A percentile compares a stretch with the other conserved stretches of the same genome.
Conservation (phyloP, 2,113 vertebrate species). For the Ivindomyrus marchei region DNA sequence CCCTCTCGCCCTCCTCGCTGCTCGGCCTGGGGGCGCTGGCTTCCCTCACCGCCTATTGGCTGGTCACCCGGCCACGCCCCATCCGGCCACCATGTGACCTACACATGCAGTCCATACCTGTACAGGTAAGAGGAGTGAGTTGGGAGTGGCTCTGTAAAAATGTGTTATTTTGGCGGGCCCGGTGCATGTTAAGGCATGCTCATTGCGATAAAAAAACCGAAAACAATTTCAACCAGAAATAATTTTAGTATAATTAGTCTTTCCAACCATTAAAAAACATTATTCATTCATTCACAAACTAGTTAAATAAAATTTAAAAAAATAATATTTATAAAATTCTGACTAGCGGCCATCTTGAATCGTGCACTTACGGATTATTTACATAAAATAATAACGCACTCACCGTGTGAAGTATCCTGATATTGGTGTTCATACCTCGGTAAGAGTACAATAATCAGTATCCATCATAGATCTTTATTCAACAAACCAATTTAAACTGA, state of each 20-base stretch:
- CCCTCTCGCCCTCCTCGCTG: conserved; percentile 55
- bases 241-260: neutral
- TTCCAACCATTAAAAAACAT: neutral
- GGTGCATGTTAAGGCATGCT: neutral
- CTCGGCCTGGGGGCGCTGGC: conserved; percentile 63
- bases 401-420: neutral
- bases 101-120: conserved; percentile 57
- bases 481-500: neutral
- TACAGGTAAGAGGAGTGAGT: conserved; percentile 46
- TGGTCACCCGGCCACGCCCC: conserved; percentile 60
- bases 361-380: neutral
- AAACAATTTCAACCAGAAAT: neutral
- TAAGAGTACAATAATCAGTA: neutral
- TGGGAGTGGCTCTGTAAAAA: neutral
- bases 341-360: neutral
- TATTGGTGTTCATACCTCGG: neutral
- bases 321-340: neutral
- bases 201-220: neutral
- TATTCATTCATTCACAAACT: neutral
- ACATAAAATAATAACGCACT: neutral
- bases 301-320: too few species aligned
- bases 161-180: neutral
- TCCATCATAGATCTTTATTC: neutral
- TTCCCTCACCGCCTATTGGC: conserved; percentile 65
- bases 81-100: conserved; percentile 60